These are phyloP conservation scores for Aleiodes sp. DNA, from an alignment of 1,140 invertebrate genomes.

Conservation along the genomic window DNA sequence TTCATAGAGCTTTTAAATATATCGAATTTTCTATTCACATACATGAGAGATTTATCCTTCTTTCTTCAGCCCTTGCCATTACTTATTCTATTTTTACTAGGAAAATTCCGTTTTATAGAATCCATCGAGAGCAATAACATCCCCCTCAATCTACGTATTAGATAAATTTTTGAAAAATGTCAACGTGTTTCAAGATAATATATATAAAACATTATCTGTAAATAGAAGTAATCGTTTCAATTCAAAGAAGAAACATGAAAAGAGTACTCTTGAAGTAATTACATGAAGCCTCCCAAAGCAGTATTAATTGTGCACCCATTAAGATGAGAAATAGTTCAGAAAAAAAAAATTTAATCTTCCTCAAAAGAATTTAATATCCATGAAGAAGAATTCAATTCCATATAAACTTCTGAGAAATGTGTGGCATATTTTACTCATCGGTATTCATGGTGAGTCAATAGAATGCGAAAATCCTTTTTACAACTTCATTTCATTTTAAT, in stretches of 20 bases:
- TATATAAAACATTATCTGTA: too few relatives aligned
- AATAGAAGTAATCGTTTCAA: too few relatives aligned
- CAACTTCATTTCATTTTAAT: constrained; percentile 15
- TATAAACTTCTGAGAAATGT: background rate
- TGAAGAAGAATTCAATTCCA: background rate
- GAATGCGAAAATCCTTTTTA: background rate
- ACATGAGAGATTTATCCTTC: background rate
- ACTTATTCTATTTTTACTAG: background rate
- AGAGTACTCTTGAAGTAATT: too few relatives aligned
- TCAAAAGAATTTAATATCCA: background rate
- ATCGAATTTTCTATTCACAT: background rate
- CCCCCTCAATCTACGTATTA: too few relatives aligned
- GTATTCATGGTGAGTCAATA: background rate
- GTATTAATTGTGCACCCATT: too few relatives aligned
- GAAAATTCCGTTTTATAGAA: background rate
- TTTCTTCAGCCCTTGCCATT: background rate
- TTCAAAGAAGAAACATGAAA: too few relatives aligned
- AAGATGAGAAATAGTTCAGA: too few relatives aligned
- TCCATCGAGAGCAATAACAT: too few relatives aligned
- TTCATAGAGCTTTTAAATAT: background rate
- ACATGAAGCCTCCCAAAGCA: too few relatives aligned
- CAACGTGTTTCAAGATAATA: too few relatives aligned
- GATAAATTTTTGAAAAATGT: too few relatives aligned
- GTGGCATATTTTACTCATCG: background rate
- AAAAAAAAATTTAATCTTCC: too few relatives aligned